A percentile compares a stretch with the other conserved stretches of the same genome.
Evolutionary conservation across 2,113 vertebrate species (phyloP).

Genomic region (Dascyllus trimaculatus): DNA sequence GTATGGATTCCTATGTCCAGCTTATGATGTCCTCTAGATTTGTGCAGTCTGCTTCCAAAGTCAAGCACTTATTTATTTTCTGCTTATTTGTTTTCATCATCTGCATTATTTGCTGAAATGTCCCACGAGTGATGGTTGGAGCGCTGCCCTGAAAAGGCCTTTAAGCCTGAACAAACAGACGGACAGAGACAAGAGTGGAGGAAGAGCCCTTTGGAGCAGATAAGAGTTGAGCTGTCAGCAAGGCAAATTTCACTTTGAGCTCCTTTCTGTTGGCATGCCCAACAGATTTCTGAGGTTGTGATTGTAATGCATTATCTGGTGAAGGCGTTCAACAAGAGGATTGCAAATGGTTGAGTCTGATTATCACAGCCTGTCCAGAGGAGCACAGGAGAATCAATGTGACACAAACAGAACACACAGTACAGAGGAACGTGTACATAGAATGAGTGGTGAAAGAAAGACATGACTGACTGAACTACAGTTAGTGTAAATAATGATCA

Average conservation of each 20-base stretch:
- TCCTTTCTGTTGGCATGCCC: constrained; percentile 32
- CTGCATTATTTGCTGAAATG: constrained; percentile 30
- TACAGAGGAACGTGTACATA: constrained; percentile 25
- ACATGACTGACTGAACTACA: constrained; percentile 1
- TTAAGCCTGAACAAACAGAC: constrained; percentile 23
- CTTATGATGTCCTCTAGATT: neutral
- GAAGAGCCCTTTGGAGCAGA: constrained; percentile 51
- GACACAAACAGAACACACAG: constrained; percentile 15
- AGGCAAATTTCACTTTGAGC: constrained; percentile 21
- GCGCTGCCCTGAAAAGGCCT: constrained; percentile 37
- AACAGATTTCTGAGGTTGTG: constrained; percentile 58
- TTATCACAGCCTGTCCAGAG: constrained; percentile 62
- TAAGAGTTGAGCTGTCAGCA: constrained; percentile 53
- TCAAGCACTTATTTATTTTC: constrained; percentile 14
- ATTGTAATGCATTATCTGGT: constrained; percentile 64
- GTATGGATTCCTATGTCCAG: constrained; percentile 1
- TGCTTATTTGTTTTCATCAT: constrained; percentile 29
- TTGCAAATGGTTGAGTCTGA: constrained; percentile 44
- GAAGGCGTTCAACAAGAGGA: constrained; percentile 58
- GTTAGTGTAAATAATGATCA: neutral
- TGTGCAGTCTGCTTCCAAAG: constrained; percentile 20
- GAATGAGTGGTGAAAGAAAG: neutral
- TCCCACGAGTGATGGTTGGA: constrained; percentile 43
- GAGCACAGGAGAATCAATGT: constrained; percentile 44
- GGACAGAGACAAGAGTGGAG: constrained; percentile 33